Base-by-base conservation (phyloP, 1,140 invertebrate genomes). In the Microplitis demolitor region DNA sequence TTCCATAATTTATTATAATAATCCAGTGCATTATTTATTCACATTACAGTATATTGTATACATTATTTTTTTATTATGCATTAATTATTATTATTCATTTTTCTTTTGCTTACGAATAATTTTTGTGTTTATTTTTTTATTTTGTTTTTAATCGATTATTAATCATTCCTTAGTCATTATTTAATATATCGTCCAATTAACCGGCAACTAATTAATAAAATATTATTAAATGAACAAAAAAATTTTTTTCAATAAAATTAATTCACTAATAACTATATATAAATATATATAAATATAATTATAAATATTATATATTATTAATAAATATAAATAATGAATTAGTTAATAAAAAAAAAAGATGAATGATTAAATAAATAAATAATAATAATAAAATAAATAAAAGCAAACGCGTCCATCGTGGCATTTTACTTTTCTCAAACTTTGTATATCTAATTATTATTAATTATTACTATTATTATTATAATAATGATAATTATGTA, bases 51-150 rank as follows among this genome's bases (percentile, higher is more conserved):
- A 33, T 31, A 39, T 50, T 31, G 45, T 24, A 58, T 37, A 60
- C 54, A 33, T 63, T 70, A 73, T 74, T 78, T 73, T 72, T 73
- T 79, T 79, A 76, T 77, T 72, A 56, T 16, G 39, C 39, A 45
- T 45, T 45, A 45, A 45, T 45, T 9, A 45, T 45, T 45, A 45
- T 45, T 45, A 45, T 66, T 56, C 69, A 66, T 58, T 74, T 79
- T 77, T 62, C 54, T 70, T 35, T 69, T 74, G 64, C 51, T 69
- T 74, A 64, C 71, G 72, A 66, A 74, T 63, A 35, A 33, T 70
- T 54, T 74, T 31, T 14, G 35, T 39, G 34, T 37, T 66, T 66
- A n/a, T 37, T 45, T 6, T 45, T 66, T 24, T 66, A 16, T 51
- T 68, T 69, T 58, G 14, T 45, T 56, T 54, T 71, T 69, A 35